Evolutionary conservation across 92 coral and sea anemone species (phyloP).

Genomic region (Chrysogorgia sp.): DNA sequence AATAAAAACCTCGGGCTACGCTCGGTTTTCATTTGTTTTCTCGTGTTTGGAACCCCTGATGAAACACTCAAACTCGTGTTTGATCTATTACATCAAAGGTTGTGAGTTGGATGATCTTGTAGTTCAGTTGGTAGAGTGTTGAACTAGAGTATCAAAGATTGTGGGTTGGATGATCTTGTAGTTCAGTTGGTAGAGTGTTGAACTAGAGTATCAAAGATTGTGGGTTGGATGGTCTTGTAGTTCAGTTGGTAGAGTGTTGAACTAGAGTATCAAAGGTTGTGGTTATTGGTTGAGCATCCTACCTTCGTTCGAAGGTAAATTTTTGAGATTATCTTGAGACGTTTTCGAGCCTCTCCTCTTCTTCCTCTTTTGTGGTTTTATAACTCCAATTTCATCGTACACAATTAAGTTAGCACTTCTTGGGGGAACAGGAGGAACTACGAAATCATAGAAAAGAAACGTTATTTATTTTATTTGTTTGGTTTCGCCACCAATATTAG

Average conservation of each 20-base stretch:
- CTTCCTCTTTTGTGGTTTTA: conserved; percentile 29
- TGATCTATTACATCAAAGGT: too few species aligned
- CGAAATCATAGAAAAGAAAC: too few species aligned
- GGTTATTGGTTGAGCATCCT: not conserved
- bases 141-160: not conserved
- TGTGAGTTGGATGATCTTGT: too few species aligned
- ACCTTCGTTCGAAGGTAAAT: not conserved
- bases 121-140: too few species aligned
- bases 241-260: not conserved
- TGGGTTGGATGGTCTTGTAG: too few species aligned
- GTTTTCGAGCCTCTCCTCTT: conserved; percentile 33
- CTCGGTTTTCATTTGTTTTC: not conserved
- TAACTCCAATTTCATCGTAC: conserved; percentile 11
- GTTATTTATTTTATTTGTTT: too few species aligned
- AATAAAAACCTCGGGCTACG: too few species aligned
- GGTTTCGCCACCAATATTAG: too few species aligned
- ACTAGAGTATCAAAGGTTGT: not conserved
- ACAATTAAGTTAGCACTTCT: conserved; percentile 4
- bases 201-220: too few species aligned
- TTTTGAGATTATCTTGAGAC: conserved; percentile 30
- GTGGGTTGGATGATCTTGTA: not conserved
- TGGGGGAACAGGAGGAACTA: conserved; percentile 40
- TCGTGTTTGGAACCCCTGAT: not conserved
- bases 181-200: too few species aligned
- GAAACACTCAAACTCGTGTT: too few species aligned